Evolutionary conservation across 2,113 vertebrate genomes (phyloP).

Genomic region (Entosphenus tridentatus): DNA sequence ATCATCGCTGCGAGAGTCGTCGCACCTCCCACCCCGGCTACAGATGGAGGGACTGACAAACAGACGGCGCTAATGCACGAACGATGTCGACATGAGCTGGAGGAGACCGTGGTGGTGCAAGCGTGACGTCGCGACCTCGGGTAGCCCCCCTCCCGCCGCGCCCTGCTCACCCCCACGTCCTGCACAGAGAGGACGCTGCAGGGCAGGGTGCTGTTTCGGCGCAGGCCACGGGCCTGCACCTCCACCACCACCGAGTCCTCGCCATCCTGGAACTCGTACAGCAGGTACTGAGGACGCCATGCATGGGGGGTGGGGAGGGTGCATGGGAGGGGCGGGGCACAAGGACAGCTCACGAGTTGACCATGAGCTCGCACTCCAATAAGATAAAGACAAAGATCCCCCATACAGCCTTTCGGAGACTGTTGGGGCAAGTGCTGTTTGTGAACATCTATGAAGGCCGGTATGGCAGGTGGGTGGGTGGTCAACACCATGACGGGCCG

Average conservation of each 20-base stretch:
- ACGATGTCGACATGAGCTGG: too few relatives aligned
- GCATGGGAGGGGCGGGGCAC: neutral
- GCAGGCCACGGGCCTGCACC: conserved; percentile 36
- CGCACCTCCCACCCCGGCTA: too few relatives aligned
- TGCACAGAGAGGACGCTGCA: conserved; percentile 92
- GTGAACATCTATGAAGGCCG: too few relatives aligned
- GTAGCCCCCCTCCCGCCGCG: neutral
- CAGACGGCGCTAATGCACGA: too few relatives aligned
- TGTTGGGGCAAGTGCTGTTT: neutral
- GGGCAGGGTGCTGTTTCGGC: conserved; percentile 39
- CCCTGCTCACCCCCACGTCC: conserved; percentile 52
- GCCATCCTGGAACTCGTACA: conserved; percentile 57
- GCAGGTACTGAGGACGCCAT: conserved; percentile 46
- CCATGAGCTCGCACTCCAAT: too few relatives aligned
- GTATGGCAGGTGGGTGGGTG: too few relatives aligned
- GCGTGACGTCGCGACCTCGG: too few relatives aligned
- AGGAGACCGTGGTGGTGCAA: too few relatives aligned
- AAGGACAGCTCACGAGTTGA: neutral
- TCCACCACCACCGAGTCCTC: conserved; percentile 77
- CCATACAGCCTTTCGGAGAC: neutral
- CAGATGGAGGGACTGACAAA: too few relatives aligned
- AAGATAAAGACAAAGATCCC: neutral
- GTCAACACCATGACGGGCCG: too few relatives aligned
- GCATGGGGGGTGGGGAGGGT: neutral
- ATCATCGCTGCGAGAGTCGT: too few relatives aligned